Base-by-base conservation (phyloP, 2,888 invertebrate genomes). In the Ellobium chinense region DNA sequence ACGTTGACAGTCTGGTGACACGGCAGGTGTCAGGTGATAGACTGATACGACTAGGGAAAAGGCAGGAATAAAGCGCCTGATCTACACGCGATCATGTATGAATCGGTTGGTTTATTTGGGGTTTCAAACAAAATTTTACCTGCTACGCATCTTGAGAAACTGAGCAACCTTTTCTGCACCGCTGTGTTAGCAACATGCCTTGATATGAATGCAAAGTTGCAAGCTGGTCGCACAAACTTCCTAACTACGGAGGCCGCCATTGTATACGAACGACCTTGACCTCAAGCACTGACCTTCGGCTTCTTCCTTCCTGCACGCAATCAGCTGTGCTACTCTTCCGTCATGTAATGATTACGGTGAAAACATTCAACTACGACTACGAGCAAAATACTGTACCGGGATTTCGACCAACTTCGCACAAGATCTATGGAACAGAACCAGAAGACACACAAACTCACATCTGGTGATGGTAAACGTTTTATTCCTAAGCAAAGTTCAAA, bases 211-310 rank as follows among this genome's bases (percentile, higher is more conserved):
- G 65, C 2, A 29, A 24, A 7, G 12, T 68, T 68, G 24, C 24
- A 68, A 2, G 39, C 37, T n/a, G 68, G 12, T 3, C 9, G 9
- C 12, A 37, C 36, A 68, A 68, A n/a, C 39, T n/a, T 68, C 18
- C 68, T 2, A 14, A 24, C 39, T n/a, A 37, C n/a, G 39, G 68
- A 36, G 68, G 68, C 68, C 34, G 39, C 68, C 68, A 68, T 68
- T 37, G 36, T 68, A 37, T 65, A 27, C 21, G 9, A 65, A 34
- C 4, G 39, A 37, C 68, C 68, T 68, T 68, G 31, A 68, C 68
- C 68, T 68, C 21, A 12, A 37, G 24, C 5, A 4, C 39, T 65
- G 12, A n/a, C n/a, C n/a, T n/a, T n/a, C n/a, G n/a, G n/a, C n/a
- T n/a, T n/a, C n/a, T n/a, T n/a, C n/a, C n/a, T n/a, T n/a, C n/a